Base-by-base conservation (phyloP, 2,888 invertebrate species). In the Drosophila quinaria region DNA sequence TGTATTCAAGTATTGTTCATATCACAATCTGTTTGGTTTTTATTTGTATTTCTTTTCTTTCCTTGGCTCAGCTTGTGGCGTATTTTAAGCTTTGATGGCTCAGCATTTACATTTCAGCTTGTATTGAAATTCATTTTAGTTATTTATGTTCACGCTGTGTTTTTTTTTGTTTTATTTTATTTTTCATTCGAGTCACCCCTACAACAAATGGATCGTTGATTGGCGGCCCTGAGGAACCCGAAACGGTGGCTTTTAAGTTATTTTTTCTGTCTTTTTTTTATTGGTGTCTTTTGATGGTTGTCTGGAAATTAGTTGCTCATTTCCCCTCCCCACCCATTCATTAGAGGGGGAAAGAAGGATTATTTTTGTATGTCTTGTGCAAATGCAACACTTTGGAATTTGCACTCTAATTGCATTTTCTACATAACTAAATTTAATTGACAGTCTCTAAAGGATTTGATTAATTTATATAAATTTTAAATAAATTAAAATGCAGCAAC, bases 81-180 rank as follows among this genome's bases (percentile, higher is more conserved):
- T 54, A 68, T 51, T 62, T 61, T 55, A 67, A 42, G 47, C 63
- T 80, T 88, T 86, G 83, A 86, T 88, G 87, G 84, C 73, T 84
- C 83, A 84, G 87, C 89, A 78, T 86, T 84, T 86, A 78, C 67
- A 80, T 78, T 83, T 68, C 17, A 56, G 52, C 67, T 81, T 56
- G 64, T 74, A 86, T 86, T 80, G 89, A 70, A 88, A 86, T 88
- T 82, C 72, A 86, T 82, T 73, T 84, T 69, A 61, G 77, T 68
- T 77, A 87, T 81, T 87, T 83, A 85, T 78, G 73, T 86, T 70
- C 58, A 63, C 80, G 83, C 80, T 80, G 80, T 74, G 80, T 74
- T 78, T 80, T 87, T 87, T 50, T 35, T 8, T 4, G 22, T 4
- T 29, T 33, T 19, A 10, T 10, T 31, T 13, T 50, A 13, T 58